Evolutionary conservation across 2,888 invertebrate genomes (phyloP), one percentile per base, ranked within the genome.

Genomic region (Molorchus minor): DNA sequence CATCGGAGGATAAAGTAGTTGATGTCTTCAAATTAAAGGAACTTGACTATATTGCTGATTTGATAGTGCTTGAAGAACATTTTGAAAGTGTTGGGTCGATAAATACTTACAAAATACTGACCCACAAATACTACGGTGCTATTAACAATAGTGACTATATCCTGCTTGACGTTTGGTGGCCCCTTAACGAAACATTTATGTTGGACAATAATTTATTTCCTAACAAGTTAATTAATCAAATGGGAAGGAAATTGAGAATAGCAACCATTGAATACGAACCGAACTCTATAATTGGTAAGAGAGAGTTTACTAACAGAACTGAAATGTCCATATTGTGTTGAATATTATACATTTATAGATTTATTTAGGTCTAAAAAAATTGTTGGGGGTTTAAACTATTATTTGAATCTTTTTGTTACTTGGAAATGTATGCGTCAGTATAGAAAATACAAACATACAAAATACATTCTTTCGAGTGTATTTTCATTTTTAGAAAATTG

Each of bases 201-300:
- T 40, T 40, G 33, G 51, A 57, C n/a, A 54, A 16, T 3, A 58
- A 69, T 57, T 63, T 75, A 36, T 75, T 65, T 65, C 71, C 68
- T 13, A 54, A 74, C 61, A 75, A 75, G 54, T 81, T 74, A 61
- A 67, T 49, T 68, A 83, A 44, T 81, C 84, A 77, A 57, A 53
- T 70, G 54, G 77, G 78, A 33, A 71, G 77, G 76, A 70, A 66
- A 0, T 67, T 87, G 3, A 83, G 77, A 71, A 80, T 85, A 19
- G 84, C 86, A 7, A 82, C 83, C 56, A 86, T 88, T 72, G 82
- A 81, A 29, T 88, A 88, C 69, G 84, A 84, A 68, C 88, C 88
- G 0, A 88, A 87, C 69, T 80, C 80, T n/a, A 77, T 87, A 49
- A 62, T 77, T 20, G 77, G 79, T 77, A 71, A n/a, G n/a, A n/a